Evolutionary conservation across 2,113 vertebrate species (phyloP).

Genomic region (Balaeniceps rex): DNA sequence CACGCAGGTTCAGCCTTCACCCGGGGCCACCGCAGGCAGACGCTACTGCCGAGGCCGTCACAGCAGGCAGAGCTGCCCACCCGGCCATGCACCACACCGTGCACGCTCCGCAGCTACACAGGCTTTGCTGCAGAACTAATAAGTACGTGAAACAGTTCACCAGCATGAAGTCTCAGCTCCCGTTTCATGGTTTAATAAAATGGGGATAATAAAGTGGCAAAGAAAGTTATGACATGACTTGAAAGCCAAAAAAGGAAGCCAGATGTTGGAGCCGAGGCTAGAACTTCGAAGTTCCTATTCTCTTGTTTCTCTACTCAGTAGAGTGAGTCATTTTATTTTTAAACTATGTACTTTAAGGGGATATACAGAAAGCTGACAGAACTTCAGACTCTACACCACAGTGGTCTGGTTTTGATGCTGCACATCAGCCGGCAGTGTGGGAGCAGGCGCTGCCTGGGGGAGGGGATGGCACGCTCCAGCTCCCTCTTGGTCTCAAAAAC

Average conservation of each 20-base stretch:
- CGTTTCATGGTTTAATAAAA: not conserved
- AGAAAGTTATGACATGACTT: not conserved
- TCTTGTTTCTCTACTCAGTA: not conserved
- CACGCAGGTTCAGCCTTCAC: not conserved
- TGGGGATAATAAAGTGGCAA: not conserved
- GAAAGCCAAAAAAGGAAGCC: not conserved
- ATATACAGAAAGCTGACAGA: not conserved
- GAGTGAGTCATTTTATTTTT: not conserved
- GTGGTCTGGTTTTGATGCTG: not conserved
- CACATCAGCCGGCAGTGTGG: not conserved
- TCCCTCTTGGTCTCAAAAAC: not conserved
- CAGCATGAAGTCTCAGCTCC: not conserved
- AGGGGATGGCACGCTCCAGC: not conserved
- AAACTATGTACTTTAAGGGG: not conserved
- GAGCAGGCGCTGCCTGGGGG: not conserved
- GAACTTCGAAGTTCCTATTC: not conserved
- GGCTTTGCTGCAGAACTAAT: not conserved
- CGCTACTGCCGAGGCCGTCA: accelerated
- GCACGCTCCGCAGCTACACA: too few relatives aligned
- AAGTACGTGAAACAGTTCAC: not conserved
- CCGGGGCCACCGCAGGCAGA: not conserved
- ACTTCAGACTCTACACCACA: not conserved
- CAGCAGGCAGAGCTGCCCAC: not conserved
- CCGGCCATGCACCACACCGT: accelerated
- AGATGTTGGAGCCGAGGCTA: not conserved